Evolutionary conservation across 2,888 invertebrate genomes (phyloP), one percentile per base, ranked within the genome.

Genomic region (Galerucella nymphaeae): DNA sequence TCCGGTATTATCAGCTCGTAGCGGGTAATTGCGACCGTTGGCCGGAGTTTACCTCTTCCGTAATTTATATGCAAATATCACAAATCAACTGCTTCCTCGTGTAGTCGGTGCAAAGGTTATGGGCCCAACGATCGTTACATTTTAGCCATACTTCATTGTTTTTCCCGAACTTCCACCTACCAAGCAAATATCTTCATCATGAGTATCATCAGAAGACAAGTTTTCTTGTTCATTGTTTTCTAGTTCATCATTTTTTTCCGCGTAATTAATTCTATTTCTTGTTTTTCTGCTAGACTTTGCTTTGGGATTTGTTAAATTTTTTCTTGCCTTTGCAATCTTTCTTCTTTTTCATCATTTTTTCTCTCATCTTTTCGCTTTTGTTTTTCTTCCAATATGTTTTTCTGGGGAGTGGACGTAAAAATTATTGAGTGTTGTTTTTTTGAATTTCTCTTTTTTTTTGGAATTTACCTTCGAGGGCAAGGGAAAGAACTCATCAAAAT

Each of bases 161-260:
- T 53, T 53, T 53, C 16, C 18, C 18, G 9, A n/a, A 53, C 14
- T n/a, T 18, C 18, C 14, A 16, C 23, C 20, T 57, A 57, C 57
- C 20, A 57, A 57, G 57, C 57, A 57, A 57, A 57, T 57, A 57
- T 23, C 57, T 57, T 57, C 23, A 57, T 57, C 23, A 57, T 55
- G 53, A 55, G 14, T 14, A 16, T 18, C 18, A 57, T 57, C 23
- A 57, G 57, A 38, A 62, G 62, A 38, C 38, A 62, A 62, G 42
- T 48, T 23, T 64, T 64, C 64, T 48, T 48, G 48, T 64, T 64
- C n/a, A n/a, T n/a, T n/a, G n/a, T n/a, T n/a, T n/a, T n/a, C n/a
- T n/a, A n/a, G n/a, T n/a, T n/a, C 48, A 45, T 45, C 18, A 30
- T 57, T 64, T 16, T 38, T 38, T 61, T 61, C 61, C n/a, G 61